phyloP scores from a whole-genome alignment of 2,797 vertebrate species.

The Coregonus sp. region DNA sequence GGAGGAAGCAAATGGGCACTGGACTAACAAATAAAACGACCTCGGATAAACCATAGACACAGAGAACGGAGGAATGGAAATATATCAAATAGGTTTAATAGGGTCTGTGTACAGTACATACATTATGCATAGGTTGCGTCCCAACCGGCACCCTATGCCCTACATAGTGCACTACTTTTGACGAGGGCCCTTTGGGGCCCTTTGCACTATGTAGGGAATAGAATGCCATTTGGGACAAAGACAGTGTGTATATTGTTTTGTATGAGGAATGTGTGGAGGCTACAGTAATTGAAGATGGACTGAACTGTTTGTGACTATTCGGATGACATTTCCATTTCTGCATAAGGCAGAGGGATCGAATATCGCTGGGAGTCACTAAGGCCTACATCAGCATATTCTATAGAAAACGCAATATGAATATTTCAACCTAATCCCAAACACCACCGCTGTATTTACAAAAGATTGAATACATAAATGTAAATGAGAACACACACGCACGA shows the following conservation, averaged over 20 bases:
- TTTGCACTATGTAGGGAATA: not conserved
- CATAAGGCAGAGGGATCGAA: conserved; percentile 41
- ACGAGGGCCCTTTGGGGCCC: not conserved
- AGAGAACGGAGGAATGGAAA: conserved; percentile 36
- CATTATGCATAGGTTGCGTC: not conserved
- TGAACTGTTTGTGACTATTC: conserved; percentile 41
- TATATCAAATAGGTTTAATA: conserved; percentile 7
- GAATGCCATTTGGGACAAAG: not conserved
- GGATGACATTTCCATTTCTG: conserved; percentile 42
- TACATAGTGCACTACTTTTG: not conserved
- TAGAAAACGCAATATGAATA: conserved; percentile 14
- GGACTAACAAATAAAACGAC: not conserved
- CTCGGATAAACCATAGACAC: not conserved
- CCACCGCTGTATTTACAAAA: conserved; percentile 7
- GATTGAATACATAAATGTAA: not conserved
- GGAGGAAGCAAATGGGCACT: not conserved
- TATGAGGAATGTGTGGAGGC: not conserved
- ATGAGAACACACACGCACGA: not conserved
- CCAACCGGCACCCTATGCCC: not conserved
- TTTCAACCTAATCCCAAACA: conserved; percentile 9
- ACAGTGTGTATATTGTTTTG: not conserved
- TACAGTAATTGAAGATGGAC: conserved; percentile 40
- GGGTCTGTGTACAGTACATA: not conserved
- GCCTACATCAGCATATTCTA: conserved; percentile 34
- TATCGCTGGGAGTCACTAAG: conserved; percentile 30